Base-by-base conservation (phyloP, 2,113 vertebrate genomes). In the Maccullochella peelii region DNA sequence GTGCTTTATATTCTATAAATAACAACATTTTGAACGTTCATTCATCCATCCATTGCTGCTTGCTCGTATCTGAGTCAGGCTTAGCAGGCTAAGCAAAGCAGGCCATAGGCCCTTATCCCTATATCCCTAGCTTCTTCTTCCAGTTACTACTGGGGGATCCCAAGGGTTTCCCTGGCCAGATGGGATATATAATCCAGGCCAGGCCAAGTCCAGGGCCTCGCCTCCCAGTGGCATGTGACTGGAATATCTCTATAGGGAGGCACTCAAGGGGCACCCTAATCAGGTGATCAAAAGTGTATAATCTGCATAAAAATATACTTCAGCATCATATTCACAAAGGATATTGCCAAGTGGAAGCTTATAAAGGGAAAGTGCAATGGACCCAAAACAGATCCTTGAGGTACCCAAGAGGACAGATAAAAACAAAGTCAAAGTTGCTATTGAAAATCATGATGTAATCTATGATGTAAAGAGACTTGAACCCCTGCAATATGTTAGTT, bases 101-200 rank as follows among this genome's bases (percentile, higher is more conserved):
- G 9, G 23, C 42, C 21, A 42, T 11, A 58, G 38, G 20, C 44
- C 69, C 7, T n/a, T 63, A 42, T 66, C 14, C 20, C 8, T 42
- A 52, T 23, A 25, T 30, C 23, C 63, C 1, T 0, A 54, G 14
- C 38, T 73, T 14, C n/a, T 54, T 38, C 16, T 42, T 40, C 58
- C 30, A 44, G 2, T 57, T 68, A 44, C 72, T 68, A 50, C 50
- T 33, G 69, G 71, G 59, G 20, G 27, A 59, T 72, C 40, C 40
- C 15, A 54, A 47, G 73, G 61, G 15, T 82, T 82, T 79, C 47
- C 54, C 36, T 44, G 55, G 47, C 63, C 63, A 72, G 25, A 77
- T 36, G 44, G 36, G 61, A 72, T 58, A 11, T 25, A 70, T 40
- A 38, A 49, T 62, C 6, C 11, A 33, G 33, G n/a, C n/a, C n/a